Evolutionary conservation across 2,797 vertebrate genomes (phyloP).

Genomic region (Carcharodon carcharias): DNA sequence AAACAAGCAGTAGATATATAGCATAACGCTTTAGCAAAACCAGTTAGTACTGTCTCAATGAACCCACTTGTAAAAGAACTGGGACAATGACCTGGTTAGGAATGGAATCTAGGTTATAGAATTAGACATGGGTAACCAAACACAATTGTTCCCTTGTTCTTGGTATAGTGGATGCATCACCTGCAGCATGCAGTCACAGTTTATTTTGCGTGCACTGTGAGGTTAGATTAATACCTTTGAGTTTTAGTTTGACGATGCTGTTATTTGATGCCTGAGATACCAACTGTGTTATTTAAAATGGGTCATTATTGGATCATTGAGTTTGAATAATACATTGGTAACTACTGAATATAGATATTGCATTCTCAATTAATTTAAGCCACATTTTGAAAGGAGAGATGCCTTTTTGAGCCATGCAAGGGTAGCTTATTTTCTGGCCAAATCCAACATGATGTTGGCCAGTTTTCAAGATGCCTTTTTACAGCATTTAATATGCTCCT

Average conservation of each 20-base stretch:
- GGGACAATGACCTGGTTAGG: not conserved
- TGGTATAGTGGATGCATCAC: not conserved
- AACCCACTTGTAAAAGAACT: not conserved
- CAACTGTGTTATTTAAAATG: not conserved
- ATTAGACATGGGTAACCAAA: not conserved
- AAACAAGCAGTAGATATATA: not conserved
- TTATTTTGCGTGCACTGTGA: not conserved
- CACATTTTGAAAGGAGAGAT: not conserved
- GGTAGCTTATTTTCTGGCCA: not conserved
- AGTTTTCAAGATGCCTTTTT: slow-evolving; percentile 1
- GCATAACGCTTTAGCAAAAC: not conserved
- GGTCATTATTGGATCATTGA: not conserved
- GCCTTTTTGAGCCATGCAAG: not conserved
- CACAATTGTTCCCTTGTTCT: not conserved
- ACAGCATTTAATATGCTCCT: not conserved
- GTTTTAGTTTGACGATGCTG: not conserved
- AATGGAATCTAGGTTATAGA: not conserved
- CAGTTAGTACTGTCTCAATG: not conserved
- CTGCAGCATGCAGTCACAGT: not conserved
- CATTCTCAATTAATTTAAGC: slow-evolving; percentile 18
- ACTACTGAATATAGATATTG: not conserved
- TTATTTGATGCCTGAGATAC: not conserved
- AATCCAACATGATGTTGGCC: not conserved
- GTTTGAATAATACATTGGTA: not conserved
- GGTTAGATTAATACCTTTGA: not conserved